phyloP scores from a whole-genome alignment of 2,888 invertebrate species.

The Papilio elwesi region DNA sequence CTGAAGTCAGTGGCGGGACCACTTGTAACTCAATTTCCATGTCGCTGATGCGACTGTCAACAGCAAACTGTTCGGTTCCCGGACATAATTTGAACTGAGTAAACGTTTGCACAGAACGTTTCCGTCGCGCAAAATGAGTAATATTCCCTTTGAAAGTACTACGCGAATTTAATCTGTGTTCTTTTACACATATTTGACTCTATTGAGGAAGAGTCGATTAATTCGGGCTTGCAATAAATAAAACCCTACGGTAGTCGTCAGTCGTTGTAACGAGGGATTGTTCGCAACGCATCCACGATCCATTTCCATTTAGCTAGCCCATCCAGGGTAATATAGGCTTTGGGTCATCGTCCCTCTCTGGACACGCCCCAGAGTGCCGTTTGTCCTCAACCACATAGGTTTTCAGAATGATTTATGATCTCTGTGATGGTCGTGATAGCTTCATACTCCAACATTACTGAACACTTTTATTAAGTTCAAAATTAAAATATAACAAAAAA shows the following conservation, averaged over 20 bases:
- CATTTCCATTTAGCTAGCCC: no score
- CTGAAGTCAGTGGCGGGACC: slow-evolving; percentile 28
- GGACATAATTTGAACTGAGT: slow-evolving; percentile 28
- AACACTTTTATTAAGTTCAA: background rate
- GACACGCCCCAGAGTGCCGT: no score
- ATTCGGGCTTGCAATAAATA: background rate
- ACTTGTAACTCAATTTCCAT: slow-evolving; percentile 40
- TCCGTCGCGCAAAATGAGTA: slow-evolving; percentile 5
- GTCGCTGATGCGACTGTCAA: slow-evolving; percentile 54
- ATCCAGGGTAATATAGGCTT: no score
- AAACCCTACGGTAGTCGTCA: background rate
- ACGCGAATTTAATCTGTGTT: background rate
- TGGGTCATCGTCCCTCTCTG: no score
- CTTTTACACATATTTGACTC: background rate
- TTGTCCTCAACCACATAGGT: no score
- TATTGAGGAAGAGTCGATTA: background rate
- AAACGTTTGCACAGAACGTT: slow-evolving; percentile 22
- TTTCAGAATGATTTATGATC: no score
- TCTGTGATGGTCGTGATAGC: no score
- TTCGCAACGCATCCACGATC: background rate
- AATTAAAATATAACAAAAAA: slow-evolving; percentile 6
- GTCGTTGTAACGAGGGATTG: background rate
- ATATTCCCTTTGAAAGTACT: background rate
- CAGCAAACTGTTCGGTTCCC: slow-evolving; percentile 43
- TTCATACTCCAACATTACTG: no score